Base-by-base conservation (phyloP, 2,797 vertebrate genomes). In the Emys orbicularis region DNA sequence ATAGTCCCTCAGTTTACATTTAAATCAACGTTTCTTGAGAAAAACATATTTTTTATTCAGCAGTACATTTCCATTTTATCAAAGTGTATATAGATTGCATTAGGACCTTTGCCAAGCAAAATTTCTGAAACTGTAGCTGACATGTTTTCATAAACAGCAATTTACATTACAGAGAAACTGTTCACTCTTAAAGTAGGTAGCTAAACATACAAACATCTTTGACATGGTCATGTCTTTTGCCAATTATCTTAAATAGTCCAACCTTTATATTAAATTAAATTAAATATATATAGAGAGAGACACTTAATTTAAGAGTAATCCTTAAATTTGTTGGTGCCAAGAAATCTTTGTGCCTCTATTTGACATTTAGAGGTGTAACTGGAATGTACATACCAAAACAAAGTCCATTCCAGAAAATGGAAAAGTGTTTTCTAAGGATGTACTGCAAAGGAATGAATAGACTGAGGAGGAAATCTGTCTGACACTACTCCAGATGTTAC, bases 371-470 rank as follows among this genome's bases (percentile, higher is more conserved):
- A 79, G 4, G 83, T 65, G 84, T 74, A 91, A 50, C 23, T 90
- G 68, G 54, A 93, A 95, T 90, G 90, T 83, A 50, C 47, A 31
- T 86, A 65, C 68, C 44, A 89, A 91, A 95, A 86, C 81, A 90
- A 44, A 85, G 29, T 89, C 59, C 0, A 1, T 83, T 37, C 83
- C 92, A 90, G 59, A 79, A 96, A 95, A 89, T 86, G 86, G 56
- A 87, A 18, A 0, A 94, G 93, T 56, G 94, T 93, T 41, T 92
- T 41, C 18, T 85, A 96, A 83, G 90, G 90, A 93, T 89, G 83
- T 91, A 88, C 56, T 87, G 65, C 88, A 93, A 93, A 61, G 82
- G 49, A 34, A 85, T 93, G 92, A 89, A 27, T 91, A 95, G 49
- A 57, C 56, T 81, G 57, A 61, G 79, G 56, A 91, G 65, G 93